These are phyloP conservation scores for Andrena praecox DNA, from an alignment of 2,888 invertebrate genomes.

Conservation along the genomic window DNA sequence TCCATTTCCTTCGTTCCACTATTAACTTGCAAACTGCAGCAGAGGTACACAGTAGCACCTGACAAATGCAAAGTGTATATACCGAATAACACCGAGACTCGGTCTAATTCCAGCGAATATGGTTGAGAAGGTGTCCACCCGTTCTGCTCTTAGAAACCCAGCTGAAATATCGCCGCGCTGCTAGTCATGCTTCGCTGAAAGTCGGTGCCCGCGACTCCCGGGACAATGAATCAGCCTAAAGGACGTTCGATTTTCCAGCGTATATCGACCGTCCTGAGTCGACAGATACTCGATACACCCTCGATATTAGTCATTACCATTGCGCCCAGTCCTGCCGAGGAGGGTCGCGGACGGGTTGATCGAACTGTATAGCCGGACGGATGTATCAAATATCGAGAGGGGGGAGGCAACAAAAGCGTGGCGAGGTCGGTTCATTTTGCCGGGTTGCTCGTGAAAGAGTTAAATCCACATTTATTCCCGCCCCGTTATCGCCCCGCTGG, in stretches of 20 bases:
- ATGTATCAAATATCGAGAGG: background rate
- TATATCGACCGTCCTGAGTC: too few relatives aligned
- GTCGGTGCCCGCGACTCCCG: background rate
- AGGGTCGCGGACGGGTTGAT: background rate
- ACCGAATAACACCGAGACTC: background rate
- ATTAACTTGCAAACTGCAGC: too few relatives aligned
- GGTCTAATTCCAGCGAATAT: background rate
- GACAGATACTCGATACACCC: too few relatives aligned
- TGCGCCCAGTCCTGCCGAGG: background rate
- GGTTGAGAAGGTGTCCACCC: background rate
- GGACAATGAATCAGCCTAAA: too few relatives aligned
- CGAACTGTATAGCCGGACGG: background rate
- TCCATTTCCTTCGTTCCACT: too few relatives aligned
- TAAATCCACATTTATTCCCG: constrained; percentile 12
- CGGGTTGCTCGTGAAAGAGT: background rate
- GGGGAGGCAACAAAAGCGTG: background rate
- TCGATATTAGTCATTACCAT: background rate
- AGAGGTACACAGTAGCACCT: too few relatives aligned
- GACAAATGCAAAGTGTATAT: too few relatives aligned
- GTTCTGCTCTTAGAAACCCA: too few relatives aligned
- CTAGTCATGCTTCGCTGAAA: background rate
- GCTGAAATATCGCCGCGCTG: background rate
- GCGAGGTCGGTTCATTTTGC: background rate
- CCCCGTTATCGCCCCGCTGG: constrained; percentile 9
- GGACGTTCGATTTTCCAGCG: too few relatives aligned